Evolutionary conservation across 2,888 invertebrate species (phyloP), one percentile per base, ranked within the genome.

Genomic region (Stenurella melanura): DNA sequence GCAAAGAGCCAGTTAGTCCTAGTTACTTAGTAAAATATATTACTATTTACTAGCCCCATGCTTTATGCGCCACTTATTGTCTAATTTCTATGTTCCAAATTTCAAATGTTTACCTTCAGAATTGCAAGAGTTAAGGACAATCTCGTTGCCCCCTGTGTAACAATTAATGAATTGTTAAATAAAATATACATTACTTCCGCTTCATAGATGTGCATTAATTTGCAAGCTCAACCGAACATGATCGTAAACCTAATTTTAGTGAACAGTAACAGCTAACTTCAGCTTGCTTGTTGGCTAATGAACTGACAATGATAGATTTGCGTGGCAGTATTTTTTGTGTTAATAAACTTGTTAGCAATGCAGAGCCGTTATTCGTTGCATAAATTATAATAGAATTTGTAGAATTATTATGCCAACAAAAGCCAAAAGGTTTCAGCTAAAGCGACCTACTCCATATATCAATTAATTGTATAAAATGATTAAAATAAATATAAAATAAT

Each of bases 261-360:
- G 34, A 63, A 63, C 34, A 63, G 30, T 63, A 63, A 63, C 61
- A 34, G 30, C 34, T 63, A 34, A 63, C n/a, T 61, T 61, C 34
- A 34, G n/a, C 30, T 30, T 34, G 17, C 10, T 34, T 34, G 61
- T 63, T 34, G 61, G 61, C 61, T 63, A 63, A 63, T 63, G 61
- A 63, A 63, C 61, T 63, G 61, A 63, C 61, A 63, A 63, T 63
- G 61, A 63, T 63, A 63, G 61, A 63, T 63, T 30, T 63, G 30
- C 61, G 9, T 34, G n/a, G 17, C 17, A 5, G 17, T 10, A 34
- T 63, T 63, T 61, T 63, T 63, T 34, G 61, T 63, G 61, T 34
- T 34, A 34, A 34, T 63, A 17, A 63, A 63, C 61, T 63, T 34
- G 61, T 63, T 34, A 34, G 9, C n/a, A n/a, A 17, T 10, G 34